These are phyloP conservation scores for Pelmatolapia mariae DNA, from an alignment of 2,113 vertebrate genomes.

Conservation along the genomic window DNA sequence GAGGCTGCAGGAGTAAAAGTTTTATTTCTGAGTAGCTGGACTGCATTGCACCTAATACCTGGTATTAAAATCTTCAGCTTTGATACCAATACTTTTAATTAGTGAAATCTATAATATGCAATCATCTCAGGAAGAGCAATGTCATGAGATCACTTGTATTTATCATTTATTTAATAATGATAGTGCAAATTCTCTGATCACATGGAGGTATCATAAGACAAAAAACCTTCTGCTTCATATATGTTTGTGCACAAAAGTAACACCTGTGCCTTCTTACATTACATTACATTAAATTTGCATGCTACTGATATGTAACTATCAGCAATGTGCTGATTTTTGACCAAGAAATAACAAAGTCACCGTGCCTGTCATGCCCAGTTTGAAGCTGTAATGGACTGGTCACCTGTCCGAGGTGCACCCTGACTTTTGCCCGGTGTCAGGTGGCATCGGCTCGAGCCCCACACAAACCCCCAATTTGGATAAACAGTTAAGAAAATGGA, in stretches of 20 bases:
- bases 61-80: neutral
- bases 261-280: neutral
- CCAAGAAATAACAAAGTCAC: rapidly evolving
- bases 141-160: neutral
- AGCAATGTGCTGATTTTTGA: neutral
- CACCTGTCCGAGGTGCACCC: neutral
- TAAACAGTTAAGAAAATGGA: neutral
- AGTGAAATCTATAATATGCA: neutral
- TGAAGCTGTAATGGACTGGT: neutral
- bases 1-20: neutral
- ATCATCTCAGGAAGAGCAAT: neutral
- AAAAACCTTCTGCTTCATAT: neutral
- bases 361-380: neutral
- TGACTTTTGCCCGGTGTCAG: rapidly evolving
- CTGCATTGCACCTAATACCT: neutral
- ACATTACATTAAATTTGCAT: neutral
- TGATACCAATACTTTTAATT: neutral
- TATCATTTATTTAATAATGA: neutral
- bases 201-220: neutral
- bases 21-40: neutral
- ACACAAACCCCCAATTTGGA: neutral
- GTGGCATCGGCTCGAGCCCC: rapidly evolving
- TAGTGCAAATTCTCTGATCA: neutral
- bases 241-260: neutral
- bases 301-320: neutral